Evolutionary conservation across 2,888 invertebrate species (phyloP).

Genomic region (Biston betularia): DNA sequence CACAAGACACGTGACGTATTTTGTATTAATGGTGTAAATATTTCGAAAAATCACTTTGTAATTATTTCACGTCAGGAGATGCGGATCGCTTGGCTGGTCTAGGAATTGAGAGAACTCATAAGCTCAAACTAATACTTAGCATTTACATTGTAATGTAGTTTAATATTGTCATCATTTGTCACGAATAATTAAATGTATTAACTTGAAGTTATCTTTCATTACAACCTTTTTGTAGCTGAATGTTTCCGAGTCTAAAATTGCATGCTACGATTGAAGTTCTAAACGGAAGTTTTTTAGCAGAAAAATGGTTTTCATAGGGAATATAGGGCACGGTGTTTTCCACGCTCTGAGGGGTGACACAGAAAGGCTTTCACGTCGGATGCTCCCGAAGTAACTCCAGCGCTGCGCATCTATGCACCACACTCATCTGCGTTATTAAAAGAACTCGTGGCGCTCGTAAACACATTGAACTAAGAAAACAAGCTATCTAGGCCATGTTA

Average conservation of each 20-base stretch:
- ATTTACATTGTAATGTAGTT: constrained; percentile 67
- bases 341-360: constrained; percentile 69
- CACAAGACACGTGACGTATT: constrained; percentile 30
- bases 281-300: constrained; percentile 57
- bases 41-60: constrained; percentile 52
- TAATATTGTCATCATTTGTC: constrained; percentile 79
- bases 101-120: constrained; percentile 83
- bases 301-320: constrained; percentile 73
- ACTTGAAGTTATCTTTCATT: constrained; percentile 56
- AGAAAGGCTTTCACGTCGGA: constrained; percentile 75
- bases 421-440: constrained; percentile 65
- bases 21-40: constrained; percentile 58
- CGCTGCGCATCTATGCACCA: constrained; percentile 46
- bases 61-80: constrained; percentile 55
- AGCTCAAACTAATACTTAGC: constrained; percentile 79
- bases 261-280: constrained; percentile 18
- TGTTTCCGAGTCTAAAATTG: constrained; percentile 1
- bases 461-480: constrained; percentile 40
- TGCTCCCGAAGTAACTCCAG: constrained; percentile 50
- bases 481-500: constrained; percentile 28
- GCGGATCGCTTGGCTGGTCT: constrained; percentile 76
- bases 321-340: constrained; percentile 73
- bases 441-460: constrained; percentile 49
- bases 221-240: constrained; percentile 21
- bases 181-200: constrained; percentile 81